Evolutionary conservation across 2,888 invertebrate genomes (phyloP), one percentile per base, ranked within the genome.

Genomic region (Drosophila mercatorum): DNA sequence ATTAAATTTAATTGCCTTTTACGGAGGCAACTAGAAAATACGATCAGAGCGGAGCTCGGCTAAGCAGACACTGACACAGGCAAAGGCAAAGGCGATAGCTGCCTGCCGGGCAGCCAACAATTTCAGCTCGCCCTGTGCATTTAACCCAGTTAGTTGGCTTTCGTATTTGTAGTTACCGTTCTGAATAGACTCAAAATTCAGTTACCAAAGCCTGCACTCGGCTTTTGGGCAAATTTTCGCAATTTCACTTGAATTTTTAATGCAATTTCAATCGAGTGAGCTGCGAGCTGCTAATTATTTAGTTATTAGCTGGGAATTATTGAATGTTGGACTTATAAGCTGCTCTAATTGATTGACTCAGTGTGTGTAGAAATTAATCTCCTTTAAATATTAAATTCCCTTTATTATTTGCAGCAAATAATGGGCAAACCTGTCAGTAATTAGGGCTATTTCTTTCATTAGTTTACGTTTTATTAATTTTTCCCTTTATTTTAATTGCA

Each of bases 1-100:
- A 44, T 49, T 40, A 28, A 12, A 73, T 73, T 77, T 73, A 77
- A 77, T 77, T 77, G 73, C 58, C 73, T 65, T 61, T 61, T 53
- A 46, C 64, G 17, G 34, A 28, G 59, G 51, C 51, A 14, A 11
- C 67, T 57, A 38, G 22, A 51, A 44, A 57, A 51, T 44, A 17
- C 22, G 43, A 68, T 57, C 66, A 34, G 40, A 53, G 26, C 38
- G 1, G 12, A 22, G 47, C 28, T 5, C 28, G 36, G 49, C 49
- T 5, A 7, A n/a, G n/a, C 31, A 11, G 34, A 46, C 12, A 14
- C 17, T 14, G 7, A 14, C 52, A 7, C n/a, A 5, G n/a, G 36
- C 28, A 10, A 1, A 1, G 22, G 22, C 22, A 22, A 22, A 1
- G 8, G 31, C 49, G 31, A n/a, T 31, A 10, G 40, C 43, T 7